Evolutionary conservation across 2,113 vertebrate genomes (phyloP).

Genomic region (Pelmatolapia mariae): DNA sequence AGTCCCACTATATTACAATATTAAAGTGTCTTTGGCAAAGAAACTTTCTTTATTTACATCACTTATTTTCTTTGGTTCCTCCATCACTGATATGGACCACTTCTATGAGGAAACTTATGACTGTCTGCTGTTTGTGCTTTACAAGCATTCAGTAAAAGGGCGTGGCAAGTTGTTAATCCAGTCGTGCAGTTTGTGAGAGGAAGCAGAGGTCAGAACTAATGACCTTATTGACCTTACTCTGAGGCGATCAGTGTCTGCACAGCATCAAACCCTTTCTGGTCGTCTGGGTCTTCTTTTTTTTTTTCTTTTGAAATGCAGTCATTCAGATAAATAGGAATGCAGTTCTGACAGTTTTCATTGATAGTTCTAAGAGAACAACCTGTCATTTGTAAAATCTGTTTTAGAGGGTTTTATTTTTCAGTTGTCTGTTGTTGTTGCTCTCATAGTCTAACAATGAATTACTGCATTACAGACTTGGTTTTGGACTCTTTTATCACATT

Average conservation of each 20-base stretch:
- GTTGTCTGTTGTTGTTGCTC: not conserved
- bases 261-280: not conserved
- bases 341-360: not conserved
- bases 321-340: not conserved
- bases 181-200: not conserved
- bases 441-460: not conserved
- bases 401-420: not conserved
- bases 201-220: not conserved
- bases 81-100: not conserved
- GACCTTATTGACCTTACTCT: not conserved
- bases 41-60: not conserved
- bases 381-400: not conserved
- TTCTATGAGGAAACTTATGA: not conserved
- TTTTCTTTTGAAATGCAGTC: not conserved
- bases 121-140: not conserved
- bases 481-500: not conserved
- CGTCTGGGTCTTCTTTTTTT: not conserved
- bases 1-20: not conserved
- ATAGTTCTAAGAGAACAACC: not conserved
- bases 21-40: not conserved
- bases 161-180: not conserved
- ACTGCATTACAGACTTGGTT: not conserved
- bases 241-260: not conserved
- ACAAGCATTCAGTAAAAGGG: not conserved
- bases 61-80: not conserved